Conservation (phyloP, 2,797 vertebrate species). For the Clarias platycephalus region DNA sequence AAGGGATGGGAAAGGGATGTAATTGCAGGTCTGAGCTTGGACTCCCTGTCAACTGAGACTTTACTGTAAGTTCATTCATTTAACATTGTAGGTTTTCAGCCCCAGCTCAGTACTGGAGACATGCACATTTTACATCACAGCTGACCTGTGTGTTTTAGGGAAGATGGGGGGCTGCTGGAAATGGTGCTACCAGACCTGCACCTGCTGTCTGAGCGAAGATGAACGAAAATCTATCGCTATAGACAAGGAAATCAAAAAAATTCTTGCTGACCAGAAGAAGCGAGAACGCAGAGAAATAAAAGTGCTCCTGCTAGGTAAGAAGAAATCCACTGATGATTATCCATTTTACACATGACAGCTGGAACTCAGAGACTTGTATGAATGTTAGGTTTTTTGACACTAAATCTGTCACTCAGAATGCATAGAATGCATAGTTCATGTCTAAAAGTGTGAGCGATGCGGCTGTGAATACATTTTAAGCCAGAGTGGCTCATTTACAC, state of each 20-base stretch:
- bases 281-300: constrained; percentile 73
- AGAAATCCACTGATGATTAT: background rate
- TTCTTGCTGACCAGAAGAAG: constrained; percentile 75
- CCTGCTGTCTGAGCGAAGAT: constrained; percentile 74
- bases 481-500: background rate
- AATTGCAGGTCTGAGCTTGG: background rate
- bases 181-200: constrained; percentile 66
- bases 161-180: constrained; percentile 70
- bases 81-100: background rate
- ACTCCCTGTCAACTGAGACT: background rate
- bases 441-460: background rate
- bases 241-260: constrained; percentile 74
- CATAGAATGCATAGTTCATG: background rate
- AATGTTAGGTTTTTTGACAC: background rate
- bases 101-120: background rate
- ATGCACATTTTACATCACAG: background rate
- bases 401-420: background rate
- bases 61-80: background rate
- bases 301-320: constrained; percentile 78
- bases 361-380: background rate
- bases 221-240: constrained; percentile 66
- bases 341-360: background rate
- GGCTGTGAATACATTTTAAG: background rate
- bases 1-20: background rate
- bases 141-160: constrained; percentile 15